Evolutionary conservation across 2,888 invertebrate species (phyloP), one percentile per base, ranked within the genome.

Genomic region (Creontiades dilutus): DNA sequence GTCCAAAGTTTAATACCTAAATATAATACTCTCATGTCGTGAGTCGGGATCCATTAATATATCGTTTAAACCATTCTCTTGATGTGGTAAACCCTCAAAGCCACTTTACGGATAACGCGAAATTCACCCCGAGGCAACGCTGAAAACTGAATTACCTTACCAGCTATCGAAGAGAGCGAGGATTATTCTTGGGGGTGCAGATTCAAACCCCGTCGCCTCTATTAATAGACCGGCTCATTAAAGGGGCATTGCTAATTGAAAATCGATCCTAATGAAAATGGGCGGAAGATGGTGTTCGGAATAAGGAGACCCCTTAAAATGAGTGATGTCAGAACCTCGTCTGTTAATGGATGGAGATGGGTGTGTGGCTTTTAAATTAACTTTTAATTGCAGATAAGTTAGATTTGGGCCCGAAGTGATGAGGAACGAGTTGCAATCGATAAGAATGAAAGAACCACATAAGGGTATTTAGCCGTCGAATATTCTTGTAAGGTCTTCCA

Each of bases 221-320:
- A 61, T 61, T 61, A 61, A n/a, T 61, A 19, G 61, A 19, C n/a
- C 19, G 9, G 61, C n/a, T 19, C 61, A 61, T 61, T 61, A 61
- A 61, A 61, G 61, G 61, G 19, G 19, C n/a, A 61, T 61, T n/a
- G 61, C 61, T 61, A 61, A 61, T 61, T 61, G 61, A 61, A 61
- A 61, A 61, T 61, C 61, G 61, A 61, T 61, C 9, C 61, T 61
- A 19, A 19, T n/a, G 61, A 61, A 61, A 19, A 61, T 61, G 19
- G 61, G 16, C n/a, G 61, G 61, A 61, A 61, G 61, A 61, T 61
- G 61, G 61, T 19, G 61, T 19, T 61, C 19, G 61, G 61, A 2
- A 14, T 2, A 12, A 12, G 13, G 3, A 16, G 13, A 2, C 11
- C 16, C 52, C 16, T 3, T 52, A 16, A 52, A 52, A 52, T 52